Evolutionary conservation across 1,140 invertebrate species (phyloP), one percentile per base, ranked within the genome.

Genomic region (Teleopsis dalmanni): DNA sequence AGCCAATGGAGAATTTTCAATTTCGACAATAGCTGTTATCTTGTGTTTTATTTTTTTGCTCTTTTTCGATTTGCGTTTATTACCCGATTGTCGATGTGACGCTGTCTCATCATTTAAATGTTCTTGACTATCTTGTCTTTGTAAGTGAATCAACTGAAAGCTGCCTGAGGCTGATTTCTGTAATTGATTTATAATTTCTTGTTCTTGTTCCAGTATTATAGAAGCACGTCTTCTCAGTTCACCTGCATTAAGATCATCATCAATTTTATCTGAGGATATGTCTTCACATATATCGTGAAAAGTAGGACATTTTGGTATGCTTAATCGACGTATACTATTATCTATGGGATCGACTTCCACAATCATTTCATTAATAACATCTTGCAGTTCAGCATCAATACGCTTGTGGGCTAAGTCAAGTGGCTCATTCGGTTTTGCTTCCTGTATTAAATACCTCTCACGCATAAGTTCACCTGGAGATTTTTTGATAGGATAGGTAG

Each of bases 371-470:
- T 47, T 26, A 13, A 40, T 29, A 10, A 38, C 9, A 18, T 23
- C 33, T 42, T 47, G 25, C 11, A 8, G 23, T 22, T 43, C 43
- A 36, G 57, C 50, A 13, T 53, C 47, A 13, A 6, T 16, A 10
- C 19, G 13, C 4, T 4, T 21, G n/a, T 16, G 22, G 13, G 26
- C 18, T 19, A 19, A 33, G 16, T 48, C 22, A 13, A 35, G n/a
- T n/a, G 33, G 41, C 21, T 40, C 36, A 19, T 23, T 56, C 8
- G 72, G 53, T 48, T 76, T 73, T 42, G 78, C 80, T 31, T 85
- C 81, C 49, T 78, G 80, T 25, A 88, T 83, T 11, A 81, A 69
- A 66, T 87, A 87, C 62, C 86, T 85, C 58, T 88, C 84, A 8
- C 83, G 76, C n/a, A 87, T 60, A 46, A 83, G 65, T 48, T 85